Evolutionary conservation across 2,797 vertebrate species (phyloP).

Genomic region (Meriones psammophilus): DNA sequence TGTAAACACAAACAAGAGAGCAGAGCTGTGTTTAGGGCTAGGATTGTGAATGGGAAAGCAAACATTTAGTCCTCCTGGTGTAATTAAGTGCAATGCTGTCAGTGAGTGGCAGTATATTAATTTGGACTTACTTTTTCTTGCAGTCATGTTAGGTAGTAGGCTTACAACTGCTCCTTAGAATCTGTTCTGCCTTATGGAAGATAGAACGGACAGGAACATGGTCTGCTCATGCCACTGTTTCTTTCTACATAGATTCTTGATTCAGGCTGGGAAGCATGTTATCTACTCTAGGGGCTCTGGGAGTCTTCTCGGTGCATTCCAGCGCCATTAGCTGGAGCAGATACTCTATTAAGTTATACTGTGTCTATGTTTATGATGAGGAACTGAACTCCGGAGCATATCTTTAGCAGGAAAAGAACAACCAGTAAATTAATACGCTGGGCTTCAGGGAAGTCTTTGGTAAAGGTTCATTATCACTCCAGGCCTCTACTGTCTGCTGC

Average conservation of each 20-base stretch:
- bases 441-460: slow-evolving; percentile 67
- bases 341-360: slow-evolving; percentile 70
- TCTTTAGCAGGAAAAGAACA: slow-evolving; percentile 71
- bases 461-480: slow-evolving; percentile 73
- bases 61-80: not conserved
- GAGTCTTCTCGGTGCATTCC: slow-evolving; percentile 52
- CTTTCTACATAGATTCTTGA: not conserved
- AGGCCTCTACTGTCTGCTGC: slow-evolving; percentile 26
- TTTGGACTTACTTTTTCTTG: slow-evolving; percentile 51
- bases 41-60: not conserved
- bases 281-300: not conserved
- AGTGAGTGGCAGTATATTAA: not conserved
- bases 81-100: not conserved
- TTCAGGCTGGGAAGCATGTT: not conserved
- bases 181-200: not conserved
- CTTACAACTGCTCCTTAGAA: not conserved
- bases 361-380: slow-evolving; percentile 73
- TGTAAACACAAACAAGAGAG: not conserved
- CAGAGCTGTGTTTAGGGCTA: not conserved
- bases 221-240: slow-evolving; percentile 2
- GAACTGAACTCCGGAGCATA: slow-evolving; percentile 74
- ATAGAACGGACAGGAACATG: not conserved
- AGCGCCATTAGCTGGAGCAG: slow-evolving; percentile 47
- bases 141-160: not conserved
- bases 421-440: slow-evolving; percentile 76